Evolutionary conservation across 2,797 vertebrate genomes (phyloP).

Genomic region (Mormyrops boulengeri): DNA sequence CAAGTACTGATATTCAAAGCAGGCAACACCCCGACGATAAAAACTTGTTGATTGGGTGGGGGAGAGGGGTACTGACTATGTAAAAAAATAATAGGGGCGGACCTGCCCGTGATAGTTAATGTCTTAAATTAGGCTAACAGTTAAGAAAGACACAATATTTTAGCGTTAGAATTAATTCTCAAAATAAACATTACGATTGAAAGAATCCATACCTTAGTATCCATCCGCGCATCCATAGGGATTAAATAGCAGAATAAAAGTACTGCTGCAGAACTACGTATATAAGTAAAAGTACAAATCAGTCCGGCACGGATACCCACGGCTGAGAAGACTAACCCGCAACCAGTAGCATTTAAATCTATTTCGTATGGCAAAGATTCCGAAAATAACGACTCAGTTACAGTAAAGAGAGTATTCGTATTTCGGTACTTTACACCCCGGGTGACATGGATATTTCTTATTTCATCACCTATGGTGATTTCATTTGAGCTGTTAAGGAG

Average conservation of each 20-base stretch:
- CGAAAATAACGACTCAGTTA: neutral
- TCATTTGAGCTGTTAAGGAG: neutral
- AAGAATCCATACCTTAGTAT: neutral
- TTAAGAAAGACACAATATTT: neutral
- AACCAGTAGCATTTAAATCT: neutral
- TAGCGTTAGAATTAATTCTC: neutral
- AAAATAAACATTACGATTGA: neutral
- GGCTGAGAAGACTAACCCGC: neutral
- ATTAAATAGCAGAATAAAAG: neutral
- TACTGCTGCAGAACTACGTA: neutral
- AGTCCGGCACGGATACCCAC: neutral
- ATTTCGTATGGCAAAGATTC: neutral
- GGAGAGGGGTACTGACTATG: too few relatives aligned
- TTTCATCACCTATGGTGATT: neutral
- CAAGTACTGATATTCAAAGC: neutral
- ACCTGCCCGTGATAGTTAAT: neutral
- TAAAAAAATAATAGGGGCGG: too few relatives aligned
- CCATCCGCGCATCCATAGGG: too few relatives aligned
- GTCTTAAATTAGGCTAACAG: neutral
- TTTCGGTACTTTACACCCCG: neutral
- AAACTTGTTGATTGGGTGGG: too few relatives aligned
- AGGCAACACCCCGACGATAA: neutral
- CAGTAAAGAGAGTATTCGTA: neutral
- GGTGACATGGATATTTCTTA: neutral
- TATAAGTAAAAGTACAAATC: neutral